Percentiles rank a stretch among this genome's conserved stretches.
Conservation (phyloP, 1,140 invertebrate species). For the Calephelis virginiensis region DNA sequence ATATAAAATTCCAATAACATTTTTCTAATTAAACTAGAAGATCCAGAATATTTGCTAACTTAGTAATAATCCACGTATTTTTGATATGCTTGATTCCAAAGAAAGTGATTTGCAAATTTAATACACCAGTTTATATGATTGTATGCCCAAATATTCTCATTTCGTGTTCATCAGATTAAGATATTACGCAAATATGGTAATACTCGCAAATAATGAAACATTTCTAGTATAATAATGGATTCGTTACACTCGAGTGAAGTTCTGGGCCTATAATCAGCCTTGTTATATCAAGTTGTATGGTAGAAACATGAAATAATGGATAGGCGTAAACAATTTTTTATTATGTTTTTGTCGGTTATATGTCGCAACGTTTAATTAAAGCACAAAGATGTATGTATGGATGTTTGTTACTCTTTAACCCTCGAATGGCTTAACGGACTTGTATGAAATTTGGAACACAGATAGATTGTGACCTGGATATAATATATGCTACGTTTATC, state of each 20-base stretch:
- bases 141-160: constrained; percentile 1
- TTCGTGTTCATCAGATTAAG: constrained; percentile 11
- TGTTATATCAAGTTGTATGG: constrained; percentile 6
- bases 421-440: too few relatives aligned
- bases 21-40: too few relatives aligned
- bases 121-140: not conserved
- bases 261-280: not conserved
- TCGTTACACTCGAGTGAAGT: constrained; percentile 1
- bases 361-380: not conserved
- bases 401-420: too few relatives aligned
- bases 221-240: constrained; percentile 10
- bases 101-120: constrained; percentile 1
- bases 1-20: too few relatives aligned
- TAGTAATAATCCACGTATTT: too few relatives aligned
- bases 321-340: constrained; percentile 1
- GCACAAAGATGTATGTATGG: not conserved
- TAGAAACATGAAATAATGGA: not conserved
- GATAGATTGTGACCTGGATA: too few relatives aligned
- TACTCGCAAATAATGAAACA: constrained; percentile 7
- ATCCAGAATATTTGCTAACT: too few relatives aligned
- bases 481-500: too few relatives aligned
- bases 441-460: too few relatives aligned
- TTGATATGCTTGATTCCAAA: not conserved
- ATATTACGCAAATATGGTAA: constrained; percentile 15
- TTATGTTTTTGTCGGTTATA: not conserved